Evolutionary conservation across 2,797 vertebrate species (phyloP).

Genomic region (Spea hammondii): DNA sequence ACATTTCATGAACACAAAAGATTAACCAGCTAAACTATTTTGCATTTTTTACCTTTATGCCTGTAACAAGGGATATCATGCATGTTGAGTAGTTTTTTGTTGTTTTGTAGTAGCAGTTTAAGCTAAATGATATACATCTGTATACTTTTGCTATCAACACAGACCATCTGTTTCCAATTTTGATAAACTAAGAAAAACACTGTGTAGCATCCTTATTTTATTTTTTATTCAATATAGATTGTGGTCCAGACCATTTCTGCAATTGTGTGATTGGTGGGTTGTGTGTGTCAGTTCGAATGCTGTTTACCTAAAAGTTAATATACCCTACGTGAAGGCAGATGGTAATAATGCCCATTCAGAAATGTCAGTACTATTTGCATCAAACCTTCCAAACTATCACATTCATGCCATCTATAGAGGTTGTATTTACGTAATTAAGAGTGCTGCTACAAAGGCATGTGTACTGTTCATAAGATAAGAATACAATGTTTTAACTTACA

Average conservation of each 20-base stretch:
- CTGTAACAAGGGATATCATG: background rate
- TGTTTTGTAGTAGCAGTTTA: background rate
- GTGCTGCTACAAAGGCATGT: no score
- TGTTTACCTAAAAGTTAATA: background rate
- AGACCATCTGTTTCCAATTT: background rate
- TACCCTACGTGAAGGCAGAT: no score
- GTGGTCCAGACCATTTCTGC: background rate
- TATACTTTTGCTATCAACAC: background rate
- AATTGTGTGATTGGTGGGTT: background rate
- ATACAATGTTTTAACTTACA: no score
- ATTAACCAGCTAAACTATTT: no score
- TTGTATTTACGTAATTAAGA: no score
- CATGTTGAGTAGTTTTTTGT: background rate
- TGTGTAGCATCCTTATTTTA: background rate
- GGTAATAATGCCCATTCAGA: no score
- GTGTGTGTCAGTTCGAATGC: background rate
- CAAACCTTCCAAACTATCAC: no score
- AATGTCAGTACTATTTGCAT: no score
- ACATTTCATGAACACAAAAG: no score
- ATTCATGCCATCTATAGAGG: no score
- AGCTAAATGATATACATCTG: background rate
- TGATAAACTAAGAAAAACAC: background rate
- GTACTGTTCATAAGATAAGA: no score
- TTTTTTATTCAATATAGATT: background rate
- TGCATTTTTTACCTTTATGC: no score